Evolutionary conservation across 1,140 invertebrate genomes (phyloP).

Genomic region (Lepidotrigona ventralis): DNA sequence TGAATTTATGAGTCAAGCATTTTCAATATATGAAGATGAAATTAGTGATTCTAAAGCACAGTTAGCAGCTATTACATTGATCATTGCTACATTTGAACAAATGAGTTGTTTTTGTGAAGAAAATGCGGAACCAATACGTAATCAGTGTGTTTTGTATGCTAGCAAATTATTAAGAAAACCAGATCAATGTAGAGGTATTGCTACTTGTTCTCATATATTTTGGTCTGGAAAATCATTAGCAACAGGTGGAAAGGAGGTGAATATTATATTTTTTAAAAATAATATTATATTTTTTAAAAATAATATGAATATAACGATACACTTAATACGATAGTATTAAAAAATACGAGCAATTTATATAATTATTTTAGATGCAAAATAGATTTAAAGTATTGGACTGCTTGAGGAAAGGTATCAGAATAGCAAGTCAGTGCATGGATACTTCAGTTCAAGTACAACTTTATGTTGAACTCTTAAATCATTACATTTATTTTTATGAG

Average conservation of each 20-base stretch:
- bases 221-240: slow-evolving; percentile 93
- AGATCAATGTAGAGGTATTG: slow-evolving; percentile 96
- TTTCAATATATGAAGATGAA: slow-evolving; percentile 99
- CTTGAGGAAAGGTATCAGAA: slow-evolving; percentile 96
- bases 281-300: not conserved
- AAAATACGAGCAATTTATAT: not conserved
- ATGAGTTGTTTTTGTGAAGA: slow-evolving; percentile 97
- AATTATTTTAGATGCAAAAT: slow-evolving; percentile 87
- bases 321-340: not conserved
- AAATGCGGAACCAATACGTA: slow-evolving; percentile 97
- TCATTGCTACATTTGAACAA: slow-evolving; percentile 97
- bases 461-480: slow-evolving; percentile 96
- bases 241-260: slow-evolving; percentile 85
- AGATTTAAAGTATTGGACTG: slow-evolving; percentile 96
- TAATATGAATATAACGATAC: not conserved
- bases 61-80: slow-evolving; percentile 95
- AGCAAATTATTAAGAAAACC: slow-evolving; percentile 98
- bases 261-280: slow-evolving; percentile 17
- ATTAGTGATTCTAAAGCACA: slow-evolving; percentile 99
- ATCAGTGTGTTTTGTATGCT: slow-evolving; percentile 95
- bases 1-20: slow-evolving; percentile 99
- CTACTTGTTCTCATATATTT: slow-evolving; percentile 96
- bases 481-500: slow-evolving; percentile 97
- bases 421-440: slow-evolving; percentile 98
- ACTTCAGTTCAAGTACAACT: slow-evolving; percentile 97